Evolutionary conservation across 2,113 vertebrate genomes (phyloP).

Genomic region (Hydropotes inermis): DNA sequence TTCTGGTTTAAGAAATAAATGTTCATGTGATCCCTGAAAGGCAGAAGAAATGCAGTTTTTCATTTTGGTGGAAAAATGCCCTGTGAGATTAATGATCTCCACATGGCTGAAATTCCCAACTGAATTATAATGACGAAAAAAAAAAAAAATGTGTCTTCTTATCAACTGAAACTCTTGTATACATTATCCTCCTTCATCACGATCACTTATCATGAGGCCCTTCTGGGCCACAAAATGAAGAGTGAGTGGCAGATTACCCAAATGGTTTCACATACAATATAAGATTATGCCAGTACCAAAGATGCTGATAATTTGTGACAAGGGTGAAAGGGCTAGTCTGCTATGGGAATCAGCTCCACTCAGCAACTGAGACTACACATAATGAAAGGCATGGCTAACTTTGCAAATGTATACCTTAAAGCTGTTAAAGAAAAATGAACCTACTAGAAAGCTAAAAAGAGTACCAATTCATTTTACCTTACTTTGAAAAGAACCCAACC

Average conservation of each 20-base stretch:
- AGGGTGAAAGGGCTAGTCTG: neutral
- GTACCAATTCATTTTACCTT: neutral
- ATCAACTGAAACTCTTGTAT: neutral
- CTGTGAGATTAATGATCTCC: neutral
- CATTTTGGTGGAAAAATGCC: neutral
- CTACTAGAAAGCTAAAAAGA: neutral
- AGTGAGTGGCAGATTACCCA: neutral
- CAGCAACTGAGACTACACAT: neutral
- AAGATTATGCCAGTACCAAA: neutral
- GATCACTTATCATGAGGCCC: neutral
- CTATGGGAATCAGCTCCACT: neutral
- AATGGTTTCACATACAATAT: neutral
- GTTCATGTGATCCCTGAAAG: neutral
- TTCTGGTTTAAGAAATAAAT: slow-evolving; percentile 7
- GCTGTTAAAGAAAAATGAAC: neutral
- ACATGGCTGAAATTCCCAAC: neutral
- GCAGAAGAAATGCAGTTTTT: neutral
- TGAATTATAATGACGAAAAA: neutral
- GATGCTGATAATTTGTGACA: slow-evolving; percentile 58
- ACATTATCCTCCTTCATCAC: neutral
- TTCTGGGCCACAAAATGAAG: slow-evolving; percentile 6
- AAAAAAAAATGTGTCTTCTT: neutral
- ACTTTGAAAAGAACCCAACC: neutral
- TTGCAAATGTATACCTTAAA: neutral
- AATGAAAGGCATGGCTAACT: neutral